Evolutionary conservation across 30 jellyfish, hydroid and myxozoan genomes (phyloP).

Genomic region (Phacellophora camtschatica): DNA sequence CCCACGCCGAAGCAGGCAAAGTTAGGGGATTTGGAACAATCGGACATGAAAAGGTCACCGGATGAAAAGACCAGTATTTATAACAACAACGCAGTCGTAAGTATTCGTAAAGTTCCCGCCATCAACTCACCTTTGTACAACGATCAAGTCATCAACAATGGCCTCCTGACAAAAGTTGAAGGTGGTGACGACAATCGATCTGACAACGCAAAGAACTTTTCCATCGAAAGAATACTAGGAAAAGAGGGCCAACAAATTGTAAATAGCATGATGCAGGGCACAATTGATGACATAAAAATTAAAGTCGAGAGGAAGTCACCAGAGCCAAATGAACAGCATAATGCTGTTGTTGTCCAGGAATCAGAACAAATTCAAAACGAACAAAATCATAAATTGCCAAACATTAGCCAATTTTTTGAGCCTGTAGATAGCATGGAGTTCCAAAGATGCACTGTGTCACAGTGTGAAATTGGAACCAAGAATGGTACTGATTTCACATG

Average conservation of each 20-base stretch:
- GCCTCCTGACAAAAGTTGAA: constrained; percentile 26
- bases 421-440: constrained; percentile 78
- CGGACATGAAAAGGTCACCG: constrained; percentile 52
- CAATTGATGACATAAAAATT: constrained; percentile 22
- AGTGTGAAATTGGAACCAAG: constrained; percentile 50
- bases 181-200: constrained; percentile 56
- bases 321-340: background rate
- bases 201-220: constrained; percentile 61
- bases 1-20: constrained; percentile 36
- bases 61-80: constrained; percentile 35
- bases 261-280: background rate
- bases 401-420: constrained; percentile 81
- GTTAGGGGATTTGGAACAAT: background rate
- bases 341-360: background rate
- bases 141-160: constrained; percentile 31
- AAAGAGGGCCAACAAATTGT: constrained; percentile 39
- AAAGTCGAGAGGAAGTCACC: constrained; percentile 49
- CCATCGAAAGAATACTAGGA: constrained; percentile 58
- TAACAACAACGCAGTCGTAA: background rate
- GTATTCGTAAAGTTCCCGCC: constrained; percentile 31
- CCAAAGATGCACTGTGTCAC: constrained; percentile 55
- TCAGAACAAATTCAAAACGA: background rate
- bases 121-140: constrained; percentile 13
- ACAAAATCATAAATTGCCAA: constrained; percentile 50
- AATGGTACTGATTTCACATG: constrained; percentile 50